Evolutionary conservation across 64 coral and sea anemone genomes (phyloP).

Genomic region (Hydrozoanthus tunicans): DNA sequence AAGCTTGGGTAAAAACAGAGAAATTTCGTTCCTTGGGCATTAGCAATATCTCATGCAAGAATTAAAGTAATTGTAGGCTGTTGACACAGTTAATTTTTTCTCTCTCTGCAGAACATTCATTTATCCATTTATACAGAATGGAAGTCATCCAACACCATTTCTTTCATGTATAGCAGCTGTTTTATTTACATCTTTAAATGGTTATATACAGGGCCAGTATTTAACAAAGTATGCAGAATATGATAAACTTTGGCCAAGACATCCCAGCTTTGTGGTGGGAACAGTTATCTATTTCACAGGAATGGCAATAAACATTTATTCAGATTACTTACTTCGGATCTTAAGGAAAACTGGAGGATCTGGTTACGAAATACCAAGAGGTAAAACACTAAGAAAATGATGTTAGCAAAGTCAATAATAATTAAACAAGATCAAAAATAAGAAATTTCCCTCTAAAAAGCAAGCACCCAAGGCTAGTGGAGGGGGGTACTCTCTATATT

Average conservation of each 20-base stretch:
- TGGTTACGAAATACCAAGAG: slow-evolving; percentile 87
- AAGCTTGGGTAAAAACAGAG: too few species aligned
- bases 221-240: slow-evolving; percentile 78
- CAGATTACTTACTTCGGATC: slow-evolving; percentile 74
- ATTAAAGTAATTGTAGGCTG: not conserved
- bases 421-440: too few species aligned
- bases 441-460: too few species aligned
- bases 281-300: slow-evolving; percentile 68
- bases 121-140: slow-evolving; percentile 82
- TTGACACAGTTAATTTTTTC: not conserved
- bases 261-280: slow-evolving; percentile 74
- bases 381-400: not conserved
- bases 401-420: too few species aligned
- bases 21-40: too few species aligned
- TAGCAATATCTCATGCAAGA: too few species aligned
- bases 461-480: too few species aligned
- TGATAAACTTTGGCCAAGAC: slow-evolving; percentile 60
- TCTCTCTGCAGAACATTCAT: slow-evolving; percentile 76
- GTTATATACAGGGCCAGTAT: slow-evolving; percentile 90
- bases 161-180: slow-evolving; percentile 60
- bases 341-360: slow-evolving; percentile 87
- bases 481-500: too few species aligned
- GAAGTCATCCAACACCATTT: slow-evolving; percentile 68
- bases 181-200: slow-evolving; percentile 64
- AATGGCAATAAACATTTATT: slow-evolving; percentile 89